These are phyloP conservation scores for Sarcoramphus papa DNA, from an alignment of 2,797 vertebrate genomes.

Conservation along the genomic window DNA sequence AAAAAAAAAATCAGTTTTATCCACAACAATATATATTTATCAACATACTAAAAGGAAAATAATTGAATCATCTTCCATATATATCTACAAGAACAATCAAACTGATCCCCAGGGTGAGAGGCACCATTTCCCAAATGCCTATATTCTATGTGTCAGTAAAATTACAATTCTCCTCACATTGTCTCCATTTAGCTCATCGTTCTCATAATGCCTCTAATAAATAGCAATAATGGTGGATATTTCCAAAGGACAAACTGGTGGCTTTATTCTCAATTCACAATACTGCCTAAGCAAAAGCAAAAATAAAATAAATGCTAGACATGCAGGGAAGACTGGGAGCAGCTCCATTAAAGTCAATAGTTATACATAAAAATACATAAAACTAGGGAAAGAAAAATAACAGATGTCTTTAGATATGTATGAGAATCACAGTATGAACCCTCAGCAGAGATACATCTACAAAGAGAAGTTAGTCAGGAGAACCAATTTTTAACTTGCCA, in stretches of 20 bases:
- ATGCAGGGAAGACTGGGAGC: neutral
- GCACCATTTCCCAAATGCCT: neutral
- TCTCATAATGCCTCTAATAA: slow-evolving; percentile 24
- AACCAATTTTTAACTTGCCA: neutral
- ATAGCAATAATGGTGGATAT: neutral
- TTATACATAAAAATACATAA: slow-evolving; percentile 19
- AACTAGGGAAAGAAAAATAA: slow-evolving; percentile 1
- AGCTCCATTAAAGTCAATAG: slow-evolving; percentile 31
- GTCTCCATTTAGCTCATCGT: neutral
- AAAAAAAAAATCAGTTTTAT: neutral
- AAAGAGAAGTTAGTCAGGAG: neutral
- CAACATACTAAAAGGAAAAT: neutral
- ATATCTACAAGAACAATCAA: neutral
- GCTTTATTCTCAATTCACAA: slow-evolving; percentile 21
- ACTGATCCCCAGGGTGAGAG: neutral
- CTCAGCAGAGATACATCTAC: neutral
- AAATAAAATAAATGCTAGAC: slow-evolving; percentile 17
- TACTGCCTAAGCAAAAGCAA: neutral
- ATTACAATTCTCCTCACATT: neutral
- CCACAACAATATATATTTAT: neutral
- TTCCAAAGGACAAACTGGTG: neutral
- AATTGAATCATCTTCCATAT: neutral
- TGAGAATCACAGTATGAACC: slow-evolving; percentile 34
- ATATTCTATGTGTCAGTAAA: neutral
- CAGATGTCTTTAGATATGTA: slow-evolving; percentile 25